Base-by-base conservation (phyloP, 1,140 invertebrate species). In the Sycophaga agraensis region DNA sequence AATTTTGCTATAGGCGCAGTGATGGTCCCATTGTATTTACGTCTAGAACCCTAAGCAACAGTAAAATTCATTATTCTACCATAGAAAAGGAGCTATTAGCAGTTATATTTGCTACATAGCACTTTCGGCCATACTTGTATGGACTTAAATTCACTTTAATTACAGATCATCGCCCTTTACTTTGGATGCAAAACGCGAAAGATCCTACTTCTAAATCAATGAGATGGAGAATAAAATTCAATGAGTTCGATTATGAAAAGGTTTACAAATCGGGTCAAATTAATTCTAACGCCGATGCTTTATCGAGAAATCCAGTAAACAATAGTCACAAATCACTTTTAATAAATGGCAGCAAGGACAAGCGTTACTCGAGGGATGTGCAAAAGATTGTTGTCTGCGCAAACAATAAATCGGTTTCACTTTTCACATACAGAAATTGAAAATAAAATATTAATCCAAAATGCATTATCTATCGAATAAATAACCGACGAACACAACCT, bases 141-240 rank as follows among this genome's bases (percentile, higher is more conserved):
- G 73, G 73, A 12, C 70, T 37, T 19, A 66, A 72, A 35, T 83
- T 84, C 63, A 72, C 21, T 2, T 66, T 83, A 1, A 49, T 73
- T 14, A 82, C 78, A 0, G 82, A 85, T 59, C 79, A 82, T 53
- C 66, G 68, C 46, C 70, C 73, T 0, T 63, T 83, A 34, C 43
- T 49, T 40, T 83, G 70, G 68, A 55, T 84, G 64, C 6, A 72
- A 73, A 1, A 67, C 2, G 63, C 73, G 0, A 81, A 76, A 64
- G 68, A 80, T 35, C 64, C 63, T 0, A 42, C 26, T 1, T 55
- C 43, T 0, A n/a, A 45, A 2, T 11, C 61, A 1, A 26, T 62
- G 2, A 3, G 57, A n/a, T 73, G 68, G 69, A 63, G 56, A 60
- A 21, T 68, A 3, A 28, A 37, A 49, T 39, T 59, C 0, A 16